These are phyloP conservation scores for Helleia helle DNA, from an alignment of 2,888 invertebrate genomes.

Conservation along the genomic window DNA sequence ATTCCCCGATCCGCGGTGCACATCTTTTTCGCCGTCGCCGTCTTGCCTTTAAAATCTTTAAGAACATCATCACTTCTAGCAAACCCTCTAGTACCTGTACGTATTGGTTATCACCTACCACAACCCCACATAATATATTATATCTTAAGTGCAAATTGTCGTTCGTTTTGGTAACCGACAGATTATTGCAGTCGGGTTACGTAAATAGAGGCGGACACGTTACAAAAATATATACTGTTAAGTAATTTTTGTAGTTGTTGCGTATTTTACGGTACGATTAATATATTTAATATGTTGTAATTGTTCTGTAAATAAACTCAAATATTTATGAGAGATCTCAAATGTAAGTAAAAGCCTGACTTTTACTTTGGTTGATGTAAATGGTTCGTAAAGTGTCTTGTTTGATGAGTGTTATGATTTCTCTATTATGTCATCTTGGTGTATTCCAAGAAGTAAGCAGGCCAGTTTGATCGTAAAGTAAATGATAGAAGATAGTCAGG, in stretches of 20 bases:
- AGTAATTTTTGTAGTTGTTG: not conserved
- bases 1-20: no score
- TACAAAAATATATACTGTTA: not conserved
- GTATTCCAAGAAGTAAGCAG: no score
- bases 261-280: not conserved
- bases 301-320: constrained; percentile 1
- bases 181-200: not conserved
- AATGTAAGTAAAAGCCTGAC: not conserved
- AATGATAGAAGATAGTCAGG: no score
- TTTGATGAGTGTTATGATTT: not conserved
- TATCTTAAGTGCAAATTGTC: no score
- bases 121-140: no score
- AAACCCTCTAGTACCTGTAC: no score
- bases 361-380: constrained; percentile 1
- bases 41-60: no score
- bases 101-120: no score
- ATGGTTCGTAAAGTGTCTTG: not conserved
- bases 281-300: not conserved
- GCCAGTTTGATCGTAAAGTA: no score
- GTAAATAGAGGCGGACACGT: not conserved
- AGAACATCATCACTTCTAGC: no score
- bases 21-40: no score
- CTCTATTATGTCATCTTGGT: not conserved
- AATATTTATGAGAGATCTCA: not conserved
- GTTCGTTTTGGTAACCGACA: no score